Conservation (phyloP, 2,113 vertebrate species). For the Chelonoidis abingdonii region DNA sequence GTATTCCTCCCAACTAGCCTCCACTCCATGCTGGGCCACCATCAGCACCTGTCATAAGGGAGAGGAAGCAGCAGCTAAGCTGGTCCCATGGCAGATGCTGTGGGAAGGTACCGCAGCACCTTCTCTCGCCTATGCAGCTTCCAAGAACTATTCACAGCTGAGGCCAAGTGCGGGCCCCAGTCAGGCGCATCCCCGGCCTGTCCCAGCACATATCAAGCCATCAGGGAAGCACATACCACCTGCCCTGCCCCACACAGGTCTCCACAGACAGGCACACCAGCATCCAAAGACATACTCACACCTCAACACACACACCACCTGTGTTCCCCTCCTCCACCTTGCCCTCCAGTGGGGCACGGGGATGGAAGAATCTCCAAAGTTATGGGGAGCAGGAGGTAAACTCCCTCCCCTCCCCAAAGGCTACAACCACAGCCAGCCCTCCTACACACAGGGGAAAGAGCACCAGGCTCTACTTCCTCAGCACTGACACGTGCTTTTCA, state of each 20-base stretch:
- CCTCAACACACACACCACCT: background rate
- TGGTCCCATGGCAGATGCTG: background rate
- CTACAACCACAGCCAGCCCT: background rate
- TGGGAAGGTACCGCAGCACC: background rate
- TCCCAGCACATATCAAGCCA: background rate
- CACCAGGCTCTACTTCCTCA: background rate
- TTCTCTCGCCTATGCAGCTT: background rate
- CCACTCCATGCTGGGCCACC: too few relatives aligned
- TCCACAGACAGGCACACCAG: background rate
- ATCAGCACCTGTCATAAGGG: background rate
- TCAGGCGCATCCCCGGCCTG: background rate
- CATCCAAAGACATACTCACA: background rate
- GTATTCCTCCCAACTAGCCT: background rate
- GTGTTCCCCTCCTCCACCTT: too few relatives aligned
- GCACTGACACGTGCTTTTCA: background rate
- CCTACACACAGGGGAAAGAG: background rate
- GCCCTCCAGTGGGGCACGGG: too few relatives aligned
- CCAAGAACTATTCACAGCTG: background rate
- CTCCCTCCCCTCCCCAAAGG: background rate
- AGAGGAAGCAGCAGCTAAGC: background rate
- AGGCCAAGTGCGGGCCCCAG: background rate
- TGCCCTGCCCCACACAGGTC: background rate
- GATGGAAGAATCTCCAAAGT: background rate
- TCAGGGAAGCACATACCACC: background rate
- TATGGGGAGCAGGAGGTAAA: background rate